Conservation (phyloP, 2,797 vertebrate species). For the Hafferia zeledoni region DNA sequence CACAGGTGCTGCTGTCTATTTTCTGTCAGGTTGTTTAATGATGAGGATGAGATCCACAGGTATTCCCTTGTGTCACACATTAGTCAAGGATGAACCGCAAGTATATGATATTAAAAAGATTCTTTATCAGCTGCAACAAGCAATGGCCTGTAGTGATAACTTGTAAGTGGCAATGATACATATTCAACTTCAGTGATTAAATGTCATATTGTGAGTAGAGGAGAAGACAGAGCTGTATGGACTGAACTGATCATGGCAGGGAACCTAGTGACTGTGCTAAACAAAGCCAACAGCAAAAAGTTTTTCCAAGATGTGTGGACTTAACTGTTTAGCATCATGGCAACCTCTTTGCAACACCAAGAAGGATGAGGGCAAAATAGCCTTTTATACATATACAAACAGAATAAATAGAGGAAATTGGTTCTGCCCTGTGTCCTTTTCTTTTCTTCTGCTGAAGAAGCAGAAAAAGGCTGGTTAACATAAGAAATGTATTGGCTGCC, state of each 20-base stretch:
- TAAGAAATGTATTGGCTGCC: background rate
- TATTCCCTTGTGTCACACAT: rapidly evolving
- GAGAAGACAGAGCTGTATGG: background rate
- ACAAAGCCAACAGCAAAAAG: background rate
- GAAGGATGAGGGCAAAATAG: background rate
- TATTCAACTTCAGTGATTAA: background rate
- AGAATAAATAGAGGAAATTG: background rate
- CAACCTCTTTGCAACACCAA: background rate
- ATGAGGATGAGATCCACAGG: background rate
- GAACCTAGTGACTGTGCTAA: background rate
- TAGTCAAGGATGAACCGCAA: background rate
- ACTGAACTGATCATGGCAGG: background rate
- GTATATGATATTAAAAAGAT: background rate
- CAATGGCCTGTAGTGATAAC: background rate
- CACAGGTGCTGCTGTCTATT: background rate
- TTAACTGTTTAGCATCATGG: background rate
- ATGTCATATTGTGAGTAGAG: background rate
- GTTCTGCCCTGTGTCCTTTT: background rate
- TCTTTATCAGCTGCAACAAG: background rate
- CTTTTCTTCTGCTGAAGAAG: background rate
- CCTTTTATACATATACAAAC: background rate
- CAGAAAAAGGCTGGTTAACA: background rate
- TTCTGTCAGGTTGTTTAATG: background rate
- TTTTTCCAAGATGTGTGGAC: background rate
- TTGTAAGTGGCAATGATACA: background rate